Percentiles rank a stretch among this genome's conserved stretches.
These are phyloP conservation scores for Leptinotarsa undecemlineata DNA, from an alignment of 1,140 invertebrate genomes.

Conservation along the genomic window DNA sequence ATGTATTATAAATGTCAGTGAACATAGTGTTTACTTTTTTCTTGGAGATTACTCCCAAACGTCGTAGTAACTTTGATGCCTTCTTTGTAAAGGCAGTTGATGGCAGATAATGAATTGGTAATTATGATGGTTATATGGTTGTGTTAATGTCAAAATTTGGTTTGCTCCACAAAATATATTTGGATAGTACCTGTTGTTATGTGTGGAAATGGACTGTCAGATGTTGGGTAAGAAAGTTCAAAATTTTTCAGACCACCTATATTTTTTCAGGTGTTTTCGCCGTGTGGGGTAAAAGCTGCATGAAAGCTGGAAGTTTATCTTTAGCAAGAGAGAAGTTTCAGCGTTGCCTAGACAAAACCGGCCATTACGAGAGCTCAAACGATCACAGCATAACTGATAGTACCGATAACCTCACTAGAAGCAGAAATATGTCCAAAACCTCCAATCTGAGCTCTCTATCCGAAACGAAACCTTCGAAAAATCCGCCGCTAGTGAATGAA, in stretches of 20 bases:
- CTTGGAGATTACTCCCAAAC: too few species aligned
- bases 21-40: too few species aligned
- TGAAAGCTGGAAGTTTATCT: constrained; percentile 76
- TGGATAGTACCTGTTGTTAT: too few species aligned
- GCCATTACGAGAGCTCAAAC: constrained; percentile 37
- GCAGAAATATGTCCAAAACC: constrained; percentile 41
- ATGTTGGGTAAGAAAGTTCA: neutral
- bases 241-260: neutral
- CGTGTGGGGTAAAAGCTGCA: constrained; percentile 82
- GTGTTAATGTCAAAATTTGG: too few species aligned
- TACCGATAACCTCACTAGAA: constrained; percentile 8
- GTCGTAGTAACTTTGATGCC: too few species aligned
- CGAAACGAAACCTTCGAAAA: constrained; percentile 58
- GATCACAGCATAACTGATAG: constrained; percentile 17
- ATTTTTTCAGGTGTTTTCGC: constrained; percentile 70
- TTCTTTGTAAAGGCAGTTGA: too few species aligned
- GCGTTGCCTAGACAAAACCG: constrained; percentile 60
- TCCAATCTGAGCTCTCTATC: constrained; percentile 30
- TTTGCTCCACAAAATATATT: too few species aligned
- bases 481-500: constrained; percentile 69
- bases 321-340: constrained; percentile 72
- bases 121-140: too few species aligned
- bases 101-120: too few species aligned
- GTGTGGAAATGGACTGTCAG: too few species aligned
- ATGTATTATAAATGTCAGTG: too few species aligned